Conservation (phyloP, 2,113 vertebrate species). For the Haemorhous mexicanus region DNA sequence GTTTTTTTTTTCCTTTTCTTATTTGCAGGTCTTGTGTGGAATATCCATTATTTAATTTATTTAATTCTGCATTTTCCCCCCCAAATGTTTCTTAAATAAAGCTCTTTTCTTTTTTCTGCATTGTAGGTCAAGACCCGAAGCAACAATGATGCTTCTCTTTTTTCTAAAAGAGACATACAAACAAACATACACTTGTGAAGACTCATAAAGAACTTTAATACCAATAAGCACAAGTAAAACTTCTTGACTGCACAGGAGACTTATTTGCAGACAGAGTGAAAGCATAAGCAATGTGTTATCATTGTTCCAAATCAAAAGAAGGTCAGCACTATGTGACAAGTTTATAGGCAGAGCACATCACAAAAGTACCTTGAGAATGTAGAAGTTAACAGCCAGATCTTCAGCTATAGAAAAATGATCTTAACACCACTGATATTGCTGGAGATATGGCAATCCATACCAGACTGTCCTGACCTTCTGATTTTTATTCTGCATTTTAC, state of each 20-base stretch:
- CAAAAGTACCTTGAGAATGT: neutral
- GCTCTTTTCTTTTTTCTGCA: neutral
- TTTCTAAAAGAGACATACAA: neutral
- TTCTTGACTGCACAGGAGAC: neutral
- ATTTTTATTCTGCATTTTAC: constrained; percentile 21
- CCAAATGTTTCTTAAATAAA: neutral
- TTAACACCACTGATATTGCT: neutral
- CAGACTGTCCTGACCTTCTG: neutral
- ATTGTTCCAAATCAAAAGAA: neutral
- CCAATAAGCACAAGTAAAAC: neutral
- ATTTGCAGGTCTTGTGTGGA: neutral
- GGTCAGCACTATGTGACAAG: neutral
- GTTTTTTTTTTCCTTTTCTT: neutral
- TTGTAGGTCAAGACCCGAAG: neutral
- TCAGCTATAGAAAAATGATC: neutral
- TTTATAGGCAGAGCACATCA: neutral
- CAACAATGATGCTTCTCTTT: neutral
- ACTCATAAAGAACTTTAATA: neutral
- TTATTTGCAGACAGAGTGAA: neutral
- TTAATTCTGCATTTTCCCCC: fast-evolving
- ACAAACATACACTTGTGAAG: neutral
- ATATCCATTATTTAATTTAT: neutral
- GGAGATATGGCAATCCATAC: neutral
- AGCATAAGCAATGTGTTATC: neutral
- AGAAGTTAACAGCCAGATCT: neutral